Conservation (phyloP, 2,797 vertebrate species). For the Remorina albescens region DNA sequence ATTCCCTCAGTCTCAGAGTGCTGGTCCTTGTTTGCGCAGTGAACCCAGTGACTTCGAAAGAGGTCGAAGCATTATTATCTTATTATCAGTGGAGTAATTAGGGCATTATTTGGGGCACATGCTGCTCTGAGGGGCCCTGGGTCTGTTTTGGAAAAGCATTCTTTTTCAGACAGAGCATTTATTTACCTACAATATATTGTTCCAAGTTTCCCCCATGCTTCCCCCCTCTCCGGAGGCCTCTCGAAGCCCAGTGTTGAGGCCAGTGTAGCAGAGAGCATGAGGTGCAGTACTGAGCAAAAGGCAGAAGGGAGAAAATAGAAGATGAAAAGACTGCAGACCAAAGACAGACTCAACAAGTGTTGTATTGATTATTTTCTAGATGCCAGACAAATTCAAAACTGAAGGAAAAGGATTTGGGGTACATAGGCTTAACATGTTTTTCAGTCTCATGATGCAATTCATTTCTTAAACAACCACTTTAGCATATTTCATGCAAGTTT, state of each 20-base stretch:
- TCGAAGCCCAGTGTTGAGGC: constrained; percentile 71
- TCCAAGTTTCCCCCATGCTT: constrained; percentile 80
- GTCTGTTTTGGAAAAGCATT: constrained; percentile 79
- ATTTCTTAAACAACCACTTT: constrained; percentile 20
- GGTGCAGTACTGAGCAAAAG: constrained; percentile 67
- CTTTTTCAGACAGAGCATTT: constrained; percentile 84
- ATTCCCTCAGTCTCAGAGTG: constrained; percentile 70
- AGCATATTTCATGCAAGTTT: constrained; percentile 18
- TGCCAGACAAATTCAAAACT: constrained; percentile 29
- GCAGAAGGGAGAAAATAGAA: constrained; percentile 59
- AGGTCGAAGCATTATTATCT: constrained; percentile 73
- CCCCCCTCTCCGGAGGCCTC: constrained; percentile 80
- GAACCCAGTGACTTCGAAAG: constrained; percentile 79
- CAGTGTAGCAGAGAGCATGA: constrained; percentile 77
- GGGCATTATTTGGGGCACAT: constrained; percentile 77
- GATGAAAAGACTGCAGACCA: constrained; percentile 44
- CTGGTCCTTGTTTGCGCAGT: constrained; percentile 68
- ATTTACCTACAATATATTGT: constrained; percentile 84
- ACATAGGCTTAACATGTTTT: constrained; percentile 14
- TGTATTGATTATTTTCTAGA: constrained; percentile 34
- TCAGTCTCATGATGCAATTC: constrained; percentile 1
- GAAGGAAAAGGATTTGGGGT: constrained; percentile 10
- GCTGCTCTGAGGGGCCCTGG: constrained; percentile 63
- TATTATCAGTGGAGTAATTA: constrained; percentile 80
- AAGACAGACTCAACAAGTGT: constrained; percentile 48